These are phyloP conservation scores for Nemotelus nigrinus DNA, from an alignment of 2,888 invertebrate genomes.

Conservation along the genomic window DNA sequence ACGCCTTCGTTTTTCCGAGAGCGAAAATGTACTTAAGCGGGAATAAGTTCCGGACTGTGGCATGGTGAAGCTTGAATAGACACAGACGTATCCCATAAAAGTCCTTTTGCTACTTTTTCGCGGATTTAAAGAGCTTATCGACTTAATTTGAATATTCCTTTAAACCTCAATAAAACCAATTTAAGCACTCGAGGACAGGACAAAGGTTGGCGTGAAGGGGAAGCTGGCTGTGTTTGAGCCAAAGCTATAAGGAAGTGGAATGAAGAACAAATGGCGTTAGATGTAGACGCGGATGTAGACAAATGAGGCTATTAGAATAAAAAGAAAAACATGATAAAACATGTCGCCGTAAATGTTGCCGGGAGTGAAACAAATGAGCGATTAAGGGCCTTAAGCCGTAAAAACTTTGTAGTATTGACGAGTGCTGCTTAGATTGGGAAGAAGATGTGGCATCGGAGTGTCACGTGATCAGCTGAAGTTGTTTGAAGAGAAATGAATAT, in stretches of 20 bases:
- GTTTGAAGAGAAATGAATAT: too few species aligned
- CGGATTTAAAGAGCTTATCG: constrained; percentile 64
- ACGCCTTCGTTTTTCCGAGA: neutral
- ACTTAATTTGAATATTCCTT: constrained; percentile 62
- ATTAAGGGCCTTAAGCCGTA: constrained; percentile 45
- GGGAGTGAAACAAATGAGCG: constrained; percentile 49
- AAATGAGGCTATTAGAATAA: constrained; percentile 20
- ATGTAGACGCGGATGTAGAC: constrained; percentile 19
- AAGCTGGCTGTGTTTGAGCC: constrained; percentile 1
- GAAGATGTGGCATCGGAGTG: too few species aligned
- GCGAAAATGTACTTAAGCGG: constrained; percentile 17
- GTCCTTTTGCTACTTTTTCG: constrained; percentile 58
- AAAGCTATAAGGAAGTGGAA: constrained; percentile 12
- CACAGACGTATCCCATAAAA: constrained; percentile 51
- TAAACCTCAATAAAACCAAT: constrained; percentile 51
- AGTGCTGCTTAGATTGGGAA: neutral
- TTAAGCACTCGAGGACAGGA: constrained; percentile 47
- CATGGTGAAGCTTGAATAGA: constrained; percentile 38
- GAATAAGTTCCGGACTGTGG: neutral
- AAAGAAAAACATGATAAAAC: constrained; percentile 35
- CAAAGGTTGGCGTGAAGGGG: neutral
- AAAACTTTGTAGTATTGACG: constrained; percentile 42
- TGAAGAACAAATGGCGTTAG: constrained; percentile 24
- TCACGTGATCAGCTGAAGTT: too few species aligned
- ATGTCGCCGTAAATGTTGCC: constrained; percentile 35